A percentile compares a stretch with the other conserved stretches of the same genome.
phyloP scores from a whole-genome alignment of 2,888 invertebrate species.

The Diarsia mendica region DNA sequence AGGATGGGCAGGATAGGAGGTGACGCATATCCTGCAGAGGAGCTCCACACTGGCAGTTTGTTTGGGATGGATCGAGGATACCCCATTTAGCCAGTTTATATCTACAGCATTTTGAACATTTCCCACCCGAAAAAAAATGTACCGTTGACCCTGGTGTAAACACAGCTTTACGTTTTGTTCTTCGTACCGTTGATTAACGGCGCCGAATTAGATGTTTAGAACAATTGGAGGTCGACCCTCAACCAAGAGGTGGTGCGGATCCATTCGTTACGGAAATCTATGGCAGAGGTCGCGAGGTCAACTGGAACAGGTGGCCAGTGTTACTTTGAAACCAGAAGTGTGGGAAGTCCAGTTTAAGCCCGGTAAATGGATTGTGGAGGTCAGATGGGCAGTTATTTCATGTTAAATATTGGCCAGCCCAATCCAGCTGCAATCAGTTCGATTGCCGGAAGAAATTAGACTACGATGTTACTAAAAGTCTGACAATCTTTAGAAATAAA shows the following conservation, averaged over 20 bases:
- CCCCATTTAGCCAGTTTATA: no score
- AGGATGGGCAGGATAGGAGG: no score
- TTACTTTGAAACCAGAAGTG: background rate
- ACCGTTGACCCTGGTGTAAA: background rate
- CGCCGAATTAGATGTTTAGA: conserved; percentile 25
- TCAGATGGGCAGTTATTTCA: background rate
- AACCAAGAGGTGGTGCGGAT: conserved; percentile 8
- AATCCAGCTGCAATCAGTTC: no score
- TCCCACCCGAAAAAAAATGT: no score
- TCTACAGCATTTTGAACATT: no score
- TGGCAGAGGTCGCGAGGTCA: conserved; percentile 30
- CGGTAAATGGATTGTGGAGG: background rate
- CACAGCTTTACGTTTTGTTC: conserved; percentile 11
- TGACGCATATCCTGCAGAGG: no score
- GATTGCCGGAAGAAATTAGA: no score
- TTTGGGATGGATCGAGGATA: no score
- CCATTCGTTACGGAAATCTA: conserved; percentile 31
- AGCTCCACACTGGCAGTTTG: no score
- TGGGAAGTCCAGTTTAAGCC: background rate
- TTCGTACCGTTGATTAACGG: conserved; percentile 12
- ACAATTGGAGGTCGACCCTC: conserved; percentile 31
- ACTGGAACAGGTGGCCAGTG: background rate
- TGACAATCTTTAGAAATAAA: no score
- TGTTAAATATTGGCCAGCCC: no score
- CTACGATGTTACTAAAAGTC: no score